A percentile compares a stretch with the other conserved stretches of the same genome.
These are phyloP conservation scores for Odobenus rosmarus DNA, from an alignment of 2,113 vertebrate species.

Conservation along the genomic window DNA sequence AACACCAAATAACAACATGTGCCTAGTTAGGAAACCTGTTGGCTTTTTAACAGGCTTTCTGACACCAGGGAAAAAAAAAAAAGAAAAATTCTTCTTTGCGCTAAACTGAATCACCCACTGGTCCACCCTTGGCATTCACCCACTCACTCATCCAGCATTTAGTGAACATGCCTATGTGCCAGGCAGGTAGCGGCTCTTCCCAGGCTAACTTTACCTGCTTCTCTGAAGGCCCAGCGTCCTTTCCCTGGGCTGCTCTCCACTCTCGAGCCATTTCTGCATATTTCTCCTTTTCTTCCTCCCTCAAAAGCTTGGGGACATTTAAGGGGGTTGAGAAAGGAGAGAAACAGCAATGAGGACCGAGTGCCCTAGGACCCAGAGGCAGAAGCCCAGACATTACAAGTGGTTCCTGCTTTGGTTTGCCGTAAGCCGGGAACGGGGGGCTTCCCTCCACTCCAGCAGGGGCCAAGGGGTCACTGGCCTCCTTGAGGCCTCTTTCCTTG, in stretches of 20 bases:
- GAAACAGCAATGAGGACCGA: neutral
- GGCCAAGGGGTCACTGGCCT: neutral
- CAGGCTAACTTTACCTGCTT: slow-evolving; percentile 73
- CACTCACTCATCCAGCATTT: neutral
- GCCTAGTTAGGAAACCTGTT: rapidly evolving
- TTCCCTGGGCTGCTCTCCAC: slow-evolving; percentile 77
- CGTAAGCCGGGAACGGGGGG: neutral
- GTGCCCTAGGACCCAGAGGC: rapidly evolving
- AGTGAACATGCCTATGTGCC: rapidly evolving
- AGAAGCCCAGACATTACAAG: rapidly evolving
- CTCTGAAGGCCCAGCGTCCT: neutral
- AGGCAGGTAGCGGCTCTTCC: neutral
- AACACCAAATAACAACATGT: neutral
- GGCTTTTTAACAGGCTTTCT: neutral
- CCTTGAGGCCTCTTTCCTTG: neutral
- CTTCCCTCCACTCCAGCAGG: neutral
- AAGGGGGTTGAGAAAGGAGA: neutral
- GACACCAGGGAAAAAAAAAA: neutral
- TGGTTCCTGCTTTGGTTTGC: neutral
- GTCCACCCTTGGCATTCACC: neutral
- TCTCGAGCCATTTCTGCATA: slow-evolving; percentile 84
- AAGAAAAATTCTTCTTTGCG: rapidly evolving
- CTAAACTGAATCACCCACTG: neutral
- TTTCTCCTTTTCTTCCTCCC: slow-evolving; percentile 76
- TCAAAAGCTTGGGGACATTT: slow-evolving; percentile 74